Base-by-base conservation (phyloP, 2,888 invertebrate genomes). In the Hemicrepidius hirtus region DNA sequence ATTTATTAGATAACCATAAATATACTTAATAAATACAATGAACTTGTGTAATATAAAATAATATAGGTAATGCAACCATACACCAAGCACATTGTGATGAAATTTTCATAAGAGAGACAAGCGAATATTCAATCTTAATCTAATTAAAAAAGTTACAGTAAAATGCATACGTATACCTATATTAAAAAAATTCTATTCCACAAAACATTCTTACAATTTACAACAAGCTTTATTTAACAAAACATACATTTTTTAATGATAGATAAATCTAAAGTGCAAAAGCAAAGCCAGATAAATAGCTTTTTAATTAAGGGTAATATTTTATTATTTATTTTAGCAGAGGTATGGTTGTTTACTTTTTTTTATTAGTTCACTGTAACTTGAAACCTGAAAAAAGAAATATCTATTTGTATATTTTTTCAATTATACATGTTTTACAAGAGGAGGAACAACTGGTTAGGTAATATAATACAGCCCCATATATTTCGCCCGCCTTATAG, bases 31-130 rank as follows among this genome's bases (percentile, higher is more conserved):
- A 20, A 5, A 18, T 13, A 57, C 3, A 57, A 57, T 37, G 10
- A 57, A 57, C n/a, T 35, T 20, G 10, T 57, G n/a, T 37, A 57
- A 32, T 1, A 55, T 32, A 57, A 32, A 57, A 37, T 20, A 37
- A 57, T 35, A 57, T 16, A 18, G 53, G 16, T 53, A 60, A 60
- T 60, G 60, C 44, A 79, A 83, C 82, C 82, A 77, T 79, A 80
- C 81, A 81, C 82, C 81, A 81, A 81, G 76, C 76, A 77, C 80
- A 77, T 72, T 68, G 55, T 75, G 65, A 63, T 60, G 69, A 68
- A 49, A 65, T 71, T 64, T 49, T 37, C 10, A 6, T 21, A 64
- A 28, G 28, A 50, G 46, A 49, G 46, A 35, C 50, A 37, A 46
- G 21, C 44, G 44, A 41, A 35, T 32, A 64, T 20, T 49, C 3